phyloP scores from a whole-genome alignment of 2,888 invertebrate species.

The Callinectes sapidus region DNA sequence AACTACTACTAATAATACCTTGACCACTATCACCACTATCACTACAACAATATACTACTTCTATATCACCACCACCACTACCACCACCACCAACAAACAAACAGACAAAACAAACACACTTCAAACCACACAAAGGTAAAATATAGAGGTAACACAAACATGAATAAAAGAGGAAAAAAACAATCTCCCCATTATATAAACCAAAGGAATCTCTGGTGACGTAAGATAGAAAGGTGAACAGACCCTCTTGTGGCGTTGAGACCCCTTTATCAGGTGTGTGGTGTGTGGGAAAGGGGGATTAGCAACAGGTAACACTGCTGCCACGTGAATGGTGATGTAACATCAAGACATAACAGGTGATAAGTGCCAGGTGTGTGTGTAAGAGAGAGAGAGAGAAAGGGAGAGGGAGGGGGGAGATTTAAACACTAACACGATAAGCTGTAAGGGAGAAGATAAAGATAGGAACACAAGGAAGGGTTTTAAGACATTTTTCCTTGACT shows the following conservation, averaged over 20 bases:
- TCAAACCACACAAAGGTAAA: neutral
- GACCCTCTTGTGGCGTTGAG: neutral
- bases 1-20: no score
- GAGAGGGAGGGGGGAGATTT: neutral
- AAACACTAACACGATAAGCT: neutral
- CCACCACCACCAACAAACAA: neutral
- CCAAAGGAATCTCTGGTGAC: neutral
- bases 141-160: neutral
- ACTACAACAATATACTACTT: no score
- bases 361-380: neutral
- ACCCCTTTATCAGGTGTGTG: neutral
- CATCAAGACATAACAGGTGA: neutral
- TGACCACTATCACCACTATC: no score
- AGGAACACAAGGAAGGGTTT: no score
- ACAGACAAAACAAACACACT: neutral
- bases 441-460: neutral
- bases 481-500: no score
- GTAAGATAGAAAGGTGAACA: neutral
- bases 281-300: neutral
- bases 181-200: neutral
- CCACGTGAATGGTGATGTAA: neutral
- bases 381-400: conserved; percentile 39
- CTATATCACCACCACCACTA: no score
- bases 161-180: neutral
- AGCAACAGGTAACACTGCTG: neutral